A percentile compares a stretch with the other conserved stretches of the same genome.
Evolutionary conservation across 2,113 vertebrate genomes (phyloP).

Genomic region (Hypanus sabinus): DNA sequence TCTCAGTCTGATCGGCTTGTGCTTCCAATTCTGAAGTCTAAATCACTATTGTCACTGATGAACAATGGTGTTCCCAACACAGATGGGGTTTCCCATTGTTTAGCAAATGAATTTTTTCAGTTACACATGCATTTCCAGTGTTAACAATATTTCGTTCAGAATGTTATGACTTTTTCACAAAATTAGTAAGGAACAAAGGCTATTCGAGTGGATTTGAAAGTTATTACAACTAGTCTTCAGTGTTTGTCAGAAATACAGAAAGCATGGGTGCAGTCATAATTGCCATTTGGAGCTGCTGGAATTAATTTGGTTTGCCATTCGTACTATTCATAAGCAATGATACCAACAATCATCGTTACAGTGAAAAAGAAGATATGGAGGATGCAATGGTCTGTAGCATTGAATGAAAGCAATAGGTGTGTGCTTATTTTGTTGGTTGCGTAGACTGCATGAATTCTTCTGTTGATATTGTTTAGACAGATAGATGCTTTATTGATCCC

Average conservation of each 20-base stretch:
- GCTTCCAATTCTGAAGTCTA: not conserved
- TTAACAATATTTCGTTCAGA: not conserved
- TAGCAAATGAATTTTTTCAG: not conserved
- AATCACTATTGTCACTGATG: not conserved
- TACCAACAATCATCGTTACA: not conserved
- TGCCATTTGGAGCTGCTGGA: not conserved
- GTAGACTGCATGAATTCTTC: too few species aligned
- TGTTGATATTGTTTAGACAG: too few species aligned
- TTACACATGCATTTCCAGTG: not conserved
- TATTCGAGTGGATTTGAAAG: not conserved
- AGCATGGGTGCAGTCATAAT: not conserved
- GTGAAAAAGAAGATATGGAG: too few species aligned
- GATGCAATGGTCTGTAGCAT: too few species aligned
- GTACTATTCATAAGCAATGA: not conserved
- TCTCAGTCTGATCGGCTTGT: not conserved
- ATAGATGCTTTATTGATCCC: too few species aligned
- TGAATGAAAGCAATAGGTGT: too few species aligned
- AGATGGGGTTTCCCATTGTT: not conserved
- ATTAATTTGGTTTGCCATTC: not conserved
- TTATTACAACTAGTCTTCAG: not conserved
- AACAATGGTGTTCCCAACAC: not conserved
- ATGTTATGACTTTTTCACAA: not conserved
- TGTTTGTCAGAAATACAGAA: not conserved
- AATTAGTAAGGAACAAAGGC: not conserved
- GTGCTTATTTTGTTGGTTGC: too few species aligned